These are phyloP conservation scores for Thymelicus acteon DNA, from an alignment of 2,888 invertebrate genomes.

Conservation along the genomic window DNA sequence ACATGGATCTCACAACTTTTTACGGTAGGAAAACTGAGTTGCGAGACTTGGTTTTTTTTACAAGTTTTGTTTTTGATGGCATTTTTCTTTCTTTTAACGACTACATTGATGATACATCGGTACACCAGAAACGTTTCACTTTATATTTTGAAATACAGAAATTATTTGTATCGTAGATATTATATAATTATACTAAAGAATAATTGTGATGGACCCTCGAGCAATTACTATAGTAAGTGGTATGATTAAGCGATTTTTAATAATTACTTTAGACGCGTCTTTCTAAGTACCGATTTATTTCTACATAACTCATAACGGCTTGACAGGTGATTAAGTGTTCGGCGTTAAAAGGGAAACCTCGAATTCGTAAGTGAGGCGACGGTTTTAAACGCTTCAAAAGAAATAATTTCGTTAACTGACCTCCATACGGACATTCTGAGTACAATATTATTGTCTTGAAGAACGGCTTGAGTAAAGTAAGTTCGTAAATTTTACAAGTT, in stretches of 20 bases:
- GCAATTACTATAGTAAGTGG: conserved; percentile 26
- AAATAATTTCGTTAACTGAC: conserved; percentile 10
- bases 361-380: conserved; percentile 5
- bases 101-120: too few relatives aligned
- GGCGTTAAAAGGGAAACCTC: conserved; percentile 27
- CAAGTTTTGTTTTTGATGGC: too few relatives aligned
- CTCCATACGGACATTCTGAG: background rate
- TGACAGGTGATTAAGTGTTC: conserved; percentile 52
- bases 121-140: too few relatives aligned
- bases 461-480: background rate
- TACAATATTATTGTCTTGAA: conserved; percentile 2
- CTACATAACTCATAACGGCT: conserved; percentile 41
- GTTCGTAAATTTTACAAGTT: conserved; percentile 13
- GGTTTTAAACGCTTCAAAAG: conserved; percentile 6
- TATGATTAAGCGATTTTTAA: conserved; percentile 54
- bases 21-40: too few relatives aligned
- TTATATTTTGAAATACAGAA: too few relatives aligned
- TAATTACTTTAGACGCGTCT: conserved; percentile 43
- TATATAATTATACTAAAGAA: background rate
- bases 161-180: too few relatives aligned
- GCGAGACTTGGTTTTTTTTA: too few relatives aligned
- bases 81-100: background rate
- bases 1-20: too few relatives aligned
- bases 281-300: conserved; percentile 27
- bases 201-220: conserved; percentile 16